These are phyloP conservation scores for Musca domestica DNA, from an alignment of 1,140 invertebrate genomes.

Conservation along the genomic window DNA sequence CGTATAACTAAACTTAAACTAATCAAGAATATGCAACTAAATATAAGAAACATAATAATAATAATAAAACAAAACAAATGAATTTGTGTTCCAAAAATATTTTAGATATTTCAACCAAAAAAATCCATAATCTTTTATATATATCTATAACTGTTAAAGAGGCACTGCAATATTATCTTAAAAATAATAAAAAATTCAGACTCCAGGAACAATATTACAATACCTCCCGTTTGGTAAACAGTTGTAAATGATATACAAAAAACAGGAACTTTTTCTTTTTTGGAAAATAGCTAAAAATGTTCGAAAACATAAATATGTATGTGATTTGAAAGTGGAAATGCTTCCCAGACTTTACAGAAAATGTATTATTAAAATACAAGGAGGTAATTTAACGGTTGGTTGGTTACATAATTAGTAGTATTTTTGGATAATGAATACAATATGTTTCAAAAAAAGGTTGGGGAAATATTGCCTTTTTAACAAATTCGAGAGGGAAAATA, in stretches of 20 bases:
- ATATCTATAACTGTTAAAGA: neutral
- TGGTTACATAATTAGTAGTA: no score
- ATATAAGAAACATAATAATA: slow-evolving; percentile 7
- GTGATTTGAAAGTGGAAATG: no score
- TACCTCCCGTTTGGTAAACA: no score
- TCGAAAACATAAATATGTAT: no score
- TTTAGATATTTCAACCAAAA: neutral
- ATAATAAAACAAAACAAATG: neutral
- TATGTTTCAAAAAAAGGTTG: no score
- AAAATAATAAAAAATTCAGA: slow-evolving; percentile 26
- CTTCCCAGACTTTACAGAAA: neutral
- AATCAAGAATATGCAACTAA: neutral
- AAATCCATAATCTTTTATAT: neutral
- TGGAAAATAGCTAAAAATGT: no score
- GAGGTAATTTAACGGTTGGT: slow-evolving; percentile 29
- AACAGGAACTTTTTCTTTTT: no score
- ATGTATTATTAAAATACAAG: slow-evolving; percentile 26
- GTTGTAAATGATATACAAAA: no score
- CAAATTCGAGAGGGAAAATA: no score
- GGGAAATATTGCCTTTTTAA: neutral
- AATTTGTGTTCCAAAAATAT: neutral
- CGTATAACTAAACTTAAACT: slow-evolving; percentile 1
- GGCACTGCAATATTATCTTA: slow-evolving; percentile 1
- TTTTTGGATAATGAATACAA: slow-evolving; percentile 3
- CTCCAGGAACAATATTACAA: neutral